phyloP scores from a whole-genome alignment of 2,888 invertebrate genomes.

The Prosapia bicincta region DNA sequence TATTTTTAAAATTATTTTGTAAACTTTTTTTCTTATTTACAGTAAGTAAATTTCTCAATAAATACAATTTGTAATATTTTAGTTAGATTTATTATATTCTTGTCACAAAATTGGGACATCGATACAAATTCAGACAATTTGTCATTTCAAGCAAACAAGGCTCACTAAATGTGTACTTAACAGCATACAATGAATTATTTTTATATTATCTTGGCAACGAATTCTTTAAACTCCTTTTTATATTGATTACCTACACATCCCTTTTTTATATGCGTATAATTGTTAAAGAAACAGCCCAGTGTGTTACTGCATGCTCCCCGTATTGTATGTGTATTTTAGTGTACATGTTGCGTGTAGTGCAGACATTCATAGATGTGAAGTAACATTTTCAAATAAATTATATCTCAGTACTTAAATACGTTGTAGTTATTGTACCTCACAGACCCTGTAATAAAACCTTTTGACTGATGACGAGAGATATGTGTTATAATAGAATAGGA shows the following conservation, averaged over 20 bases:
- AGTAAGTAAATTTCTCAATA: no score
- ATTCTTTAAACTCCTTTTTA: background rate
- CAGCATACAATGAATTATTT: background rate
- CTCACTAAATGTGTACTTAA: background rate
- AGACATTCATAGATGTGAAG: background rate
- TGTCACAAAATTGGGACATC: background rate
- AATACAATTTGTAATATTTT: no score
- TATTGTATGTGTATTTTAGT: background rate
- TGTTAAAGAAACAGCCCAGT: background rate
- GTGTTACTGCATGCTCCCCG: background rate
- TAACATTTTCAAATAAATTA: background rate
- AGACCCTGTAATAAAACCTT: no score
- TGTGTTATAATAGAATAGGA: no score
- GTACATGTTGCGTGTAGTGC: background rate
- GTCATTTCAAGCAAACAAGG: background rate
- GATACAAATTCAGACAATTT: background rate
- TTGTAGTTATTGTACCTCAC: no score
- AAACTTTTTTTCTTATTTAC: no score
- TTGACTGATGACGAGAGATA: no score
- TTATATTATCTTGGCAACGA: background rate
- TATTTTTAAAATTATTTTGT: no score
- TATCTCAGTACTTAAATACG: background rate
- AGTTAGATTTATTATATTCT: no score
- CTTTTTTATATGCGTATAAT: background rate
- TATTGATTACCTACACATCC: background rate